Percentiles rank a stretch among this genome's conserved stretches.
Evolutionary conservation across 2,888 invertebrate genomes (phyloP).

Genomic region (Mythimna ferrago): DNA sequence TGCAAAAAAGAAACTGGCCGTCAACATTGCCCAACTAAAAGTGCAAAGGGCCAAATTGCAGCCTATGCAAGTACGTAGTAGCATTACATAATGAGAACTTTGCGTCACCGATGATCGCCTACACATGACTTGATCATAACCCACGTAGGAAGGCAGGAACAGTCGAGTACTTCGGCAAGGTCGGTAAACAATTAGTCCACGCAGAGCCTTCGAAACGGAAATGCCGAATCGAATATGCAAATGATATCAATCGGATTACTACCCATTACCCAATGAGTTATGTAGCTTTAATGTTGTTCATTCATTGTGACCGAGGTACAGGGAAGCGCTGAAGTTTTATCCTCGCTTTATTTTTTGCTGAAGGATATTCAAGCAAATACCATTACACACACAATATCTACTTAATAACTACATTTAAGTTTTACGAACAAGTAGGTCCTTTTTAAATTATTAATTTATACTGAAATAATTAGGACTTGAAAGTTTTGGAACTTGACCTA

Average conservation of each 20-base stretch:
- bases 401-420: no score
- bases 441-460: background rate
- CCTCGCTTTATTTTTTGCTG: background rate
- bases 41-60: slow-evolving; percentile 48
- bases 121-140: slow-evolving; percentile 69
- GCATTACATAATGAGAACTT: slow-evolving; percentile 60
- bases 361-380: background rate
- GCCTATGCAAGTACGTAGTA: slow-evolving; percentile 25
- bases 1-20: slow-evolving; percentile 28
- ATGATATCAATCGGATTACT: slow-evolving; percentile 79
- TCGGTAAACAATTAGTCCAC: slow-evolving; percentile 81
- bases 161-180: slow-evolving; percentile 79
- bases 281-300: slow-evolving; percentile 79
- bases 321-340: slow-evolving; percentile 57
- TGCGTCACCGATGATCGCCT: slow-evolving; percentile 75
- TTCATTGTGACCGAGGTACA: slow-evolving; percentile 84
- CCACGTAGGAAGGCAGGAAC: slow-evolving; percentile 75
- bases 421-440: background rate
- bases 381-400: no score
- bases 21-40: slow-evolving; percentile 32
- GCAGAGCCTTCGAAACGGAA: slow-evolving; percentile 81
- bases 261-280: slow-evolving; percentile 74
- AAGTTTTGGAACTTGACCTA: background rate
- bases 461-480: background rate
- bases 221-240: slow-evolving; percentile 87